phyloP scores from a whole-genome alignment of 2,888 invertebrate species.

The Drosophila macrospina region DNA sequence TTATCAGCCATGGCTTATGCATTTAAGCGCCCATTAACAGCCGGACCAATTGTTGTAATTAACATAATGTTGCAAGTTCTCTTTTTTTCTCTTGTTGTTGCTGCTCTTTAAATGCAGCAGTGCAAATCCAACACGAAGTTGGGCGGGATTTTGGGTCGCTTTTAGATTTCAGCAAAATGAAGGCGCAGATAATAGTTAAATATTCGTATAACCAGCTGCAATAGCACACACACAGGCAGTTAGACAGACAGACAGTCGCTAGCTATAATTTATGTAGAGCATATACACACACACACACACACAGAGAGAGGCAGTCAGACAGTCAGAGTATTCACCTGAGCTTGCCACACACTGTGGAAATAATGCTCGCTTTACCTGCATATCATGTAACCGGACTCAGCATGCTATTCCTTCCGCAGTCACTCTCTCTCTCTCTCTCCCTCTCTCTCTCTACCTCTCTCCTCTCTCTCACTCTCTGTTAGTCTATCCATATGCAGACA shows the following conservation, averaged over 20 bases:
- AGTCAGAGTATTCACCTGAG: conserved; percentile 15
- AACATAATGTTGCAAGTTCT: conserved; percentile 15
- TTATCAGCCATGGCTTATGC: background rate
- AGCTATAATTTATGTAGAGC: conserved; percentile 51
- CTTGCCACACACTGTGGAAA: conserved; percentile 15
- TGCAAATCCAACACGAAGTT: conserved; percentile 1
- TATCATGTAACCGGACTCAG: conserved; percentile 55
- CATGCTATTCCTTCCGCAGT: conserved; percentile 48
- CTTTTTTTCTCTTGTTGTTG: background rate
- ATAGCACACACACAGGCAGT: conserved; percentile 11
- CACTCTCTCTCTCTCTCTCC: background rate
- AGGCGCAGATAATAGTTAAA: conserved; percentile 38
- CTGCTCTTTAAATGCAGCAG: conserved; percentile 18
- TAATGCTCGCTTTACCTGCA: conserved; percentile 31
- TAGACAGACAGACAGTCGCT: conserved; percentile 1
- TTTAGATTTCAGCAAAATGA: conserved; percentile 31
- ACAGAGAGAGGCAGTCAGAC: conserved; percentile 5
- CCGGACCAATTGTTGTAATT: conserved; percentile 28
- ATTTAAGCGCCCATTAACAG: conserved; percentile 21
- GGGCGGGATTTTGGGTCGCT: conserved; percentile 2
- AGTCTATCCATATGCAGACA: conserved; percentile 56
- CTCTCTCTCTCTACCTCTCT: background rate
- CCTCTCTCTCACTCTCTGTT: background rate
- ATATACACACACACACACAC: conserved; percentile 13
- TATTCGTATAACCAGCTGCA: conserved; percentile 26